Base-by-base conservation (phyloP, 2,113 vertebrate genomes). In the Pyrgilauda ruficollis region DNA sequence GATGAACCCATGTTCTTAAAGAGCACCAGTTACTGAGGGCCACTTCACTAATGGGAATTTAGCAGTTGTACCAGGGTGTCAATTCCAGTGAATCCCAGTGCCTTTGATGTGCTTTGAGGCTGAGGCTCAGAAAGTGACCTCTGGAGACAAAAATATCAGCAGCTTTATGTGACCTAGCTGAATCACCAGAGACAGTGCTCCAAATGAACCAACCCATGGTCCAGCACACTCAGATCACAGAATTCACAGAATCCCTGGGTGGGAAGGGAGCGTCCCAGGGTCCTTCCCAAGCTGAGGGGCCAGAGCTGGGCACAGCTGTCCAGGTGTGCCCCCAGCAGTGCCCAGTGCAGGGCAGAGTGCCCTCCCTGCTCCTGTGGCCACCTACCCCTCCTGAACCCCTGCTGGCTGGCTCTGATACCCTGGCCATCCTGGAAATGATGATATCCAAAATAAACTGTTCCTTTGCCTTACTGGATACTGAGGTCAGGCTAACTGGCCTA, bases 341-440 rank as follows among this genome's bases (percentile, higher is more conserved):
- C 69, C 0, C 0, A 15, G 37, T 0, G 1, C 30, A 55, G 30
- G 69, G 15, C 1, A 43, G 11, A 43, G 6, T 55, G 37, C 11
- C 4, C 39, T 26, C 16, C 39, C 50, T 55, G 70, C 53, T 26
- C 31, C 39, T 56, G 52, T 56, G 70, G 11, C 52, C 70, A n/a
- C 6, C 28, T 9, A 4, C 7, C 35, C 46, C 30, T 62, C 28
- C 46, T 41, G 13, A 27, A 63, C 10, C 30, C 13, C 1, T 4
- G 7, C 46, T 50, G 75, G 27, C 56, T 39, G 73, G 22, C 6
- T 10, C 17, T 63, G 74, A 27, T 0, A 2, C 22, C 46, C 30
- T 41, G 58, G 22, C 13, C 30, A 41, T 27, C 6, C 59, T 59
- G 43, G 6, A 5, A 7, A 15, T 18, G 53, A 6, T 35, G 14